Percentiles rank a stretch among this genome's conserved stretches.
Evolutionary conservation across 2,888 invertebrate genomes (phyloP).

Genomic region (Rotaria macrura): DNA sequence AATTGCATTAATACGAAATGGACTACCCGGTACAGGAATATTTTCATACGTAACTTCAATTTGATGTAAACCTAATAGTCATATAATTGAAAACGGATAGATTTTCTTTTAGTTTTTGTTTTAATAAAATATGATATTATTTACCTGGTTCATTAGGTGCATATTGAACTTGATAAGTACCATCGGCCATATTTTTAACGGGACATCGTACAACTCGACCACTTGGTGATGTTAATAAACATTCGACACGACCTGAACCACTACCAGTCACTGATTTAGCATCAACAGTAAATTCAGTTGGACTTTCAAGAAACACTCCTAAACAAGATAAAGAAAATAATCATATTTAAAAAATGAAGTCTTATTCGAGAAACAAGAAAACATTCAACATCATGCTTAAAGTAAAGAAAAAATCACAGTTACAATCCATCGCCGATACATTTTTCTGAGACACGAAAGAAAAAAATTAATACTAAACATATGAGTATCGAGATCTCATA

Average conservation of each 20-base stretch:
- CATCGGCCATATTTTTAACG: constrained; percentile 64
- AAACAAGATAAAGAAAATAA: constrained; percentile 25
- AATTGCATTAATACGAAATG: constrained; percentile 67
- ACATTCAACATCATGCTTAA: neutral
- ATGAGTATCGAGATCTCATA: neutral
- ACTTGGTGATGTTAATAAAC: constrained; percentile 67
- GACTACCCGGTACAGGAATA: constrained; percentile 68
- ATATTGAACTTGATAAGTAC: constrained; percentile 69
- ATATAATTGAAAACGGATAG: neutral
- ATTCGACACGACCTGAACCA: constrained; percentile 64
- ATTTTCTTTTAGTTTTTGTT: constrained; percentile 49
- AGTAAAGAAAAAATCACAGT: too few relatives aligned
- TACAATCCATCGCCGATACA: neutral
- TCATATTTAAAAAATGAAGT: too few relatives aligned
- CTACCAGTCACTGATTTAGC: constrained; percentile 61
- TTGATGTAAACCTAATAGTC: neutral
- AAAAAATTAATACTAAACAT: neutral
- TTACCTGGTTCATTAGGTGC: constrained; percentile 69
- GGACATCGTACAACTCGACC: constrained; percentile 64
- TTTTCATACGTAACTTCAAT: constrained; percentile 73
- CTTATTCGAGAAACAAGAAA: too few relatives aligned
- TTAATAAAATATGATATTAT: too few relatives aligned
- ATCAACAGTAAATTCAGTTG: constrained; percentile 70
- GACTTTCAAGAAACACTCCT: constrained; percentile 67
- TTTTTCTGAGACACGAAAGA: neutral